Evolutionary conservation across 2,113 vertebrate species (phyloP).

Genomic region (Amblyopsis rosae): DNA sequence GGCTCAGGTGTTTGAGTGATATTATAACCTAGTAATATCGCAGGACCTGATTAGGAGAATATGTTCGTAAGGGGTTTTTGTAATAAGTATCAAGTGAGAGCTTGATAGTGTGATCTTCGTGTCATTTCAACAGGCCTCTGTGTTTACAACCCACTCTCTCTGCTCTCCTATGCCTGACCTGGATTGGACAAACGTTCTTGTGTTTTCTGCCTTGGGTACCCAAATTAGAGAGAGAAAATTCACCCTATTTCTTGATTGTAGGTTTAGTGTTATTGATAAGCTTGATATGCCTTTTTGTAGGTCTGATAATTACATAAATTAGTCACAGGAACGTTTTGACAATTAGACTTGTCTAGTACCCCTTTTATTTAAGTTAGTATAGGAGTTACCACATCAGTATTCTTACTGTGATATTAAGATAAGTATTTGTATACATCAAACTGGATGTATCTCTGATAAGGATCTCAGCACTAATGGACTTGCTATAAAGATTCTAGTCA

Average conservation of each 20-base stretch:
- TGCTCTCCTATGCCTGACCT: constrained; percentile 75
- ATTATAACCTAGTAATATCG: constrained; percentile 1
- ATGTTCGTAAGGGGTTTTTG: constrained; percentile 23
- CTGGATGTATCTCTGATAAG: too few species aligned
- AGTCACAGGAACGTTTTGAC: too few species aligned
- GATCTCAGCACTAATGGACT: too few species aligned
- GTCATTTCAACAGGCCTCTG: constrained; percentile 48
- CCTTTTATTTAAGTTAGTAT: too few species aligned
- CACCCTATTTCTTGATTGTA: constrained; percentile 52
- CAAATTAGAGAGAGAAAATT: constrained; percentile 58
- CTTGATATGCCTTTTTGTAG: too few species aligned
- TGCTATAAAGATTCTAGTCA: background rate
- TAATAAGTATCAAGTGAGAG: constrained; percentile 37
- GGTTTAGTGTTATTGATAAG: background rate
- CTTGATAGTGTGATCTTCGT: constrained; percentile 50
- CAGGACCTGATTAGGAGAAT: constrained; percentile 64
- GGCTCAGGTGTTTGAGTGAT: constrained; percentile 33
- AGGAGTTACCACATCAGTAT: too few species aligned
- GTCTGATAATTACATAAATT: too few species aligned
- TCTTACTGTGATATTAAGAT: background rate
- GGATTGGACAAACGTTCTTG: constrained; percentile 73
- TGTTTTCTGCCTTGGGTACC: constrained; percentile 64
- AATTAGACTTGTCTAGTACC: too few species aligned
- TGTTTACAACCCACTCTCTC: constrained; percentile 72
- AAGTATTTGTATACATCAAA: background rate